Base-by-base conservation (phyloP, 1,140 invertebrate genomes). In the Trichonephila inaurata region DNA sequence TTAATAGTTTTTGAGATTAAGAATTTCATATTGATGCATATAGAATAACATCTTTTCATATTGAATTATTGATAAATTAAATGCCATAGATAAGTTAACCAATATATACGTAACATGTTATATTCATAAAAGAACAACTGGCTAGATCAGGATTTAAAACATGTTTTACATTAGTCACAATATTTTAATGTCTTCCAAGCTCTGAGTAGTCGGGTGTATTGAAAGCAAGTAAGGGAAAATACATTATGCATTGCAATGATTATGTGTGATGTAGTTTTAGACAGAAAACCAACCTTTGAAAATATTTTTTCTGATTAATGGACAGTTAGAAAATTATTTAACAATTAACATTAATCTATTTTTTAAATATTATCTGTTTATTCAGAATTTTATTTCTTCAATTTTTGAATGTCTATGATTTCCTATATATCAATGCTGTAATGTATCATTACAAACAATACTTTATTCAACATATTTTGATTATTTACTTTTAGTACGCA, bases 131-230 rank as follows among this genome's bases (percentile, higher is more conserved):
- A n/a, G 82, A 58, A 83, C 40, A 66, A 88, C 28, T 66, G 28
- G 61, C 4, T 58, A 64, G 61, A 44, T 28, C 21, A 85, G 7
- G 14, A 85, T 85, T 85, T 60, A 85, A 85, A 58, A 28, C 51
- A 60, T 60, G 83, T 85, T 85, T 60, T n/a, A 77, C 72, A 77
- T 85, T 85, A 85, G 83, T 85, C 72, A 77, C 72, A 77, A 77
- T 85, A 85, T 60, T 85, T 85, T 85, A 85, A 85, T 60, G 83
- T 85, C 83, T 85, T 85, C 83, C 83, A 85, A 85, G 10, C 44
- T 85, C 14, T 16, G n/a, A 18, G 28, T 77, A 77, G 72, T 77
- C 18, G 28, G 33, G 0, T 16, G 28, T 40, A 77, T 33, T 18
- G 28, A 77, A 40, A 77, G 69, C 18, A 77, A 77, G 66, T 3